Conservation (phyloP, 35 echinoderm and acorn worm genomes). For the Lytechinus variegatus region DNA sequence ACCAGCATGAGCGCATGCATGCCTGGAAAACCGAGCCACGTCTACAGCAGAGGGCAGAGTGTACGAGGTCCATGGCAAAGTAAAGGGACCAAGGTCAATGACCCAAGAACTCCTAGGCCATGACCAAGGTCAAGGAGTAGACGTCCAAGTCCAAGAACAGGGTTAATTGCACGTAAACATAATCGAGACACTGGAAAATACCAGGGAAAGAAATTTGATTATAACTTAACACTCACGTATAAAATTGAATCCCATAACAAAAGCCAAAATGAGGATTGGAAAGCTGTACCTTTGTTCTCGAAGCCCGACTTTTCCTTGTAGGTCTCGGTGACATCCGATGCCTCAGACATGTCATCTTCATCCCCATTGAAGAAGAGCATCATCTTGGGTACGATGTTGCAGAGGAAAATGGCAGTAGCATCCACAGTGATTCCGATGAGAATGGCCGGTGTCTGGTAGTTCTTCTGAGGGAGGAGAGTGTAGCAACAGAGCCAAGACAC, state of each 20-base stretch:
- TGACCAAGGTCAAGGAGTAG: too few relatives aligned
- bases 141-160: too few relatives aligned
- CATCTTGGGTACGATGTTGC: background rate
- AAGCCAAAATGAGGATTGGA: background rate
- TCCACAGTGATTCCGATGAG: slow-evolving; percentile 36
- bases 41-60: too few relatives aligned
- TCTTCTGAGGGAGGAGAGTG: slow-evolving; percentile 6
- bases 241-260: too few relatives aligned
- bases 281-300: background rate
- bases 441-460: slow-evolving; percentile 27
- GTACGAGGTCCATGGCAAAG: too few relatives aligned
- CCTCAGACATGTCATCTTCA: slow-evolving; percentile 8
- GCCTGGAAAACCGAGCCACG: too few relatives aligned
- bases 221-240: background rate
- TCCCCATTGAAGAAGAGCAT: background rate
- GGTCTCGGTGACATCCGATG: background rate
- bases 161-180: too few relatives aligned
- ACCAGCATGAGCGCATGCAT: too few relatives aligned
- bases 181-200: too few relatives aligned
- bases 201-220: too few relatives aligned
- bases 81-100: too few relatives aligned
- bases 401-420: slow-evolving; percentile 21
- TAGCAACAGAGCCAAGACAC: slow-evolving; percentile 31
- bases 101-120: too few relatives aligned
- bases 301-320: slow-evolving; percentile 10